Evolutionary conservation across 2,797 vertebrate species (phyloP).

Genomic region (Molossus alvarezi): DNA sequence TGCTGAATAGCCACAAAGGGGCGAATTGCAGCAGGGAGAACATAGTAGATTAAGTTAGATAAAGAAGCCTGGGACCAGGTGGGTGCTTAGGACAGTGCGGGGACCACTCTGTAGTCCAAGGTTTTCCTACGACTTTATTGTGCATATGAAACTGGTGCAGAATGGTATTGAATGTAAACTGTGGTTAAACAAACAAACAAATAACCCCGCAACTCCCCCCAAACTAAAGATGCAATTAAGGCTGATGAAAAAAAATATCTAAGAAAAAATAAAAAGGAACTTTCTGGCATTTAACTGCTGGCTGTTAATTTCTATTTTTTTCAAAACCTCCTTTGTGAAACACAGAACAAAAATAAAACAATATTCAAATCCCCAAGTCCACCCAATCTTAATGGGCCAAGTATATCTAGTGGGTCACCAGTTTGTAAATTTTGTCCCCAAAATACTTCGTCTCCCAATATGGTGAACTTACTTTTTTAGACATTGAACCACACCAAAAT

Average conservation of each 20-base stretch:
- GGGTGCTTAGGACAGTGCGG: background rate
- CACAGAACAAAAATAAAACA: background rate
- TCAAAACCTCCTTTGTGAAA: slow-evolving; percentile 6
- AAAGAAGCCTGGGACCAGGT: background rate
- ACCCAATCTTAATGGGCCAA: background rate
- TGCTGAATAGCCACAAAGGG: background rate
- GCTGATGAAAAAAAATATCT: background rate
- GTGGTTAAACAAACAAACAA: background rate
- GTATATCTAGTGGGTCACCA: background rate
- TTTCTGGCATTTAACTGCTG: background rate
- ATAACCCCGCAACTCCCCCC: background rate
- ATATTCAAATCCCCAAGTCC: background rate
- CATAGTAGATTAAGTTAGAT: background rate
- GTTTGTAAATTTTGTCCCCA: background rate
- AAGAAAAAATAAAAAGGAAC: background rate
- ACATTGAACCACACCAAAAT: background rate
- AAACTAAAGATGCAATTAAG: background rate
- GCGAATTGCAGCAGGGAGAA: background rate
- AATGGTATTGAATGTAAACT: background rate
- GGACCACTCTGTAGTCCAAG: background rate
- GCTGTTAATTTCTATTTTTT: background rate
- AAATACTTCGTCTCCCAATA: background rate
- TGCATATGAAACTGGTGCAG: background rate
- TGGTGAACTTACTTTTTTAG: slow-evolving; percentile 10
- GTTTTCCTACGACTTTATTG: background rate